Evolutionary conservation across 1,140 invertebrate species (phyloP), one percentile per base, ranked within the genome.

Genomic region (Schlechtendalia chinensis): DNA sequence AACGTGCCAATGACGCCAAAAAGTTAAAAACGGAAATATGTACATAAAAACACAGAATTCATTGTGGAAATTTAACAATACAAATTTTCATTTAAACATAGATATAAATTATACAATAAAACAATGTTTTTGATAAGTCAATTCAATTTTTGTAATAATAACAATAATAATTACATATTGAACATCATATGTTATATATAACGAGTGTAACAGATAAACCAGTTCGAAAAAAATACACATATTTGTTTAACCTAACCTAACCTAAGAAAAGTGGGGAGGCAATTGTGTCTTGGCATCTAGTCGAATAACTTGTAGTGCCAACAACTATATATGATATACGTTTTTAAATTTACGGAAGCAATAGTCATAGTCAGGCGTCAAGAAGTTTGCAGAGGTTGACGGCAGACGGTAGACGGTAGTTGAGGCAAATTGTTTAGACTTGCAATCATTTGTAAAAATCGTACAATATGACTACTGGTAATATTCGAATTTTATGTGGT

Each of bases 391-490:
- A 8, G 22, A 19, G 16, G 14, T 50, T 27, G n/a, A 69, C 32
- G 32, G 8, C 32, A 39, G 32, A 4, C 8, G 8, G 32, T 50
- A 50, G 47, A 12, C 45, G 0, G 16, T 50, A 19, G 16, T 69
- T 27, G 5, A 69, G 16, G 45, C 22, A 17, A 47, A 19, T 47
- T 27, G 2, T 24, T 69, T 22, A 12, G 22, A 59, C 22, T 24
- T 59, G 6, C 22, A 4, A 22, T 27, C n/a, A 3, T 22, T 22
- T n/a, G 50, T 69, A 12, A 27, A 50, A 47, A 50, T 27, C 12
- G 67, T 69, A 24, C 45, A 69, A 69, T 24, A 69, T 69, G 67
- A 50, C 45, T 24, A 39, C 45, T 27, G 24, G 50, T 69, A 69
- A 50, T 24, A 10, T 69, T 1, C 47, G 22, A 4, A 69, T 50